Evolutionary conservation across 2,113 vertebrate genomes (phyloP).

Genomic region (Neopipo cinnamomea): DNA sequence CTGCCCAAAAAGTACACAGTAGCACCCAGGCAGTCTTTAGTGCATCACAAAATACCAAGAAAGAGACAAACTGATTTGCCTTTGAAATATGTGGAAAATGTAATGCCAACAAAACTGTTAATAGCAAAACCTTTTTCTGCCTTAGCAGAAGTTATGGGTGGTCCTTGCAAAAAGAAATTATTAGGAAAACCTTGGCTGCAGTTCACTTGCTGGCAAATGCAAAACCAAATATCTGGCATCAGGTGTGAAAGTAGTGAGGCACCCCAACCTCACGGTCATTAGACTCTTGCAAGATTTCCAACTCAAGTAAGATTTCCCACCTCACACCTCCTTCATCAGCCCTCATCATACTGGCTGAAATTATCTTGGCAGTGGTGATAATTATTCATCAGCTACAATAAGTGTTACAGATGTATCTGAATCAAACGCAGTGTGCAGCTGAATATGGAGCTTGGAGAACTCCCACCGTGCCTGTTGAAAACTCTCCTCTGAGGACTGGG

Average conservation of each 20-base stretch:
- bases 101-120: slow-evolving; percentile 21
- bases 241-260: slow-evolving; percentile 45
- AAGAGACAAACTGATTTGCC: background rate
- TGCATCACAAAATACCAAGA: background rate
- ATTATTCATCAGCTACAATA: slow-evolving; percentile 40
- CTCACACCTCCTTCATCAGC: slow-evolving; percentile 66
- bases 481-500: background rate
- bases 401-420: slow-evolving; percentile 11
- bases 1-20: background rate
- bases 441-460: background rate
- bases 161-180: background rate
- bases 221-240: slow-evolving; percentile 28
- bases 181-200: background rate
- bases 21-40: background rate
- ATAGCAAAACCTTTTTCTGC: background rate
- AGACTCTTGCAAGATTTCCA: slow-evolving; percentile 46
- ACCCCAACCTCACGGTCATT: slow-evolving; percentile 10
- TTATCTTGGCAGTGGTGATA: slow-evolving; percentile 31
- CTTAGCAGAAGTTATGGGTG: slow-evolving; percentile 35
- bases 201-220: background rate
- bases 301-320: slow-evolving; percentile 47
- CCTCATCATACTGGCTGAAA: slow-evolving; percentile 39
- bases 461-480: background rate
- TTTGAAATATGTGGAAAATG: slow-evolving; percentile 19
- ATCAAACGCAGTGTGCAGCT: fast-evolving